phyloP scores from a whole-genome alignment of 2,888 invertebrate genomes.

The Microplitis manilae region DNA sequence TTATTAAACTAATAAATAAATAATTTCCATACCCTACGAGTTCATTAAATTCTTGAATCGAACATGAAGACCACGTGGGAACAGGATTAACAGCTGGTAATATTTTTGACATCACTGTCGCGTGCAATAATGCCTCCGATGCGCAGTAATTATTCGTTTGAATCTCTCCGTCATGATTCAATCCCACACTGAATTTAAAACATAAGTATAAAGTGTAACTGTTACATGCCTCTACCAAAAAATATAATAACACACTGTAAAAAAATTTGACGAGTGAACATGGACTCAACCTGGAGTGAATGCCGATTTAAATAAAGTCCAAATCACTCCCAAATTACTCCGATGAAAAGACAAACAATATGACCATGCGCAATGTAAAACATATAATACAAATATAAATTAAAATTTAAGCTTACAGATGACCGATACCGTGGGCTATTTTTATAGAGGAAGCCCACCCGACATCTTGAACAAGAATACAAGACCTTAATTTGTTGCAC shows the following conservation, averaged over 20 bases:
- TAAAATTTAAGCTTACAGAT: slow-evolving; percentile 14
- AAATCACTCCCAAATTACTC: too few species aligned
- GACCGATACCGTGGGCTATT: slow-evolving; percentile 36
- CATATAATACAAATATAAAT: too few species aligned
- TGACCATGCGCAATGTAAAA: too few species aligned
- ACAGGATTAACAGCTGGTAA: slow-evolving; percentile 28
- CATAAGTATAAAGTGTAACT: too few species aligned
- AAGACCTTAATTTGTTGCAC: slow-evolving; percentile 30
- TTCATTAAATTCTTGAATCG: slow-evolving; percentile 2
- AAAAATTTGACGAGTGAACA: too few species aligned
- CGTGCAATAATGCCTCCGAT: slow-evolving; percentile 24
- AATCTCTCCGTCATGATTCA: slow-evolving; percentile 35
- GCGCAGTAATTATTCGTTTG: slow-evolving; percentile 28
- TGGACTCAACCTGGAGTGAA: too few species aligned
- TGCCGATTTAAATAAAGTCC: too few species aligned
- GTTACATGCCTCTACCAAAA: too few species aligned
- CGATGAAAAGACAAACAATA: too few species aligned
- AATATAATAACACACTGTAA: too few species aligned
- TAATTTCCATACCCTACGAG: slow-evolving; percentile 7
- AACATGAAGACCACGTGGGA: slow-evolving; percentile 33
- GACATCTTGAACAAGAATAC: slow-evolving; percentile 30
- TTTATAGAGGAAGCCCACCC: slow-evolving; percentile 32
- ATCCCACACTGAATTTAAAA: slow-evolving; percentile 16
- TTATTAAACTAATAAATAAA: neutral
- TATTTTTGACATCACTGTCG: slow-evolving; percentile 26